These are phyloP conservation scores for Leptinotarsa texana DNA, from an alignment of 1,140 invertebrate species.

Conservation along the genomic window DNA sequence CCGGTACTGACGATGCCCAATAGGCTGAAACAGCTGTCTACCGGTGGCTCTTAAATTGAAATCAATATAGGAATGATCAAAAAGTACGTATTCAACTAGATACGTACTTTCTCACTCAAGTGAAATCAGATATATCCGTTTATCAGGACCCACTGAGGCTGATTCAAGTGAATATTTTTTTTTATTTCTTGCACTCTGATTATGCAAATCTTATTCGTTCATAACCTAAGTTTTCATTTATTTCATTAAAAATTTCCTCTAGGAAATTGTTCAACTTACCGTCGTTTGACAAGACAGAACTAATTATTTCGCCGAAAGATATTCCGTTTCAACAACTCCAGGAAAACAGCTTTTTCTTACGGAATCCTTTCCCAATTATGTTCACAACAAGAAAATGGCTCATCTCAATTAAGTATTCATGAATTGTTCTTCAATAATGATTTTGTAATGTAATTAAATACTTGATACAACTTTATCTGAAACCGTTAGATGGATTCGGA, in stretches of 20 bases:
- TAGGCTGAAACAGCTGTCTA: too few species aligned
- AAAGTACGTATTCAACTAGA: too few species aligned
- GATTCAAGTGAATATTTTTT: too few species aligned
- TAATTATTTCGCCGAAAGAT: constrained; percentile 1
- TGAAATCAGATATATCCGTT: too few species aligned
- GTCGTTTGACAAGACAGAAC: neutral
- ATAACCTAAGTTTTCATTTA: too few species aligned
- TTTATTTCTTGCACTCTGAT: too few species aligned
- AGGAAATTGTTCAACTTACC: neutral
- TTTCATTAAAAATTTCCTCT: neutral
- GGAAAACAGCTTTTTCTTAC: neutral
- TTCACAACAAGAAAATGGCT: neutral
- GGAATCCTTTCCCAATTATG: neutral
- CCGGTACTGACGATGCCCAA: too few species aligned
- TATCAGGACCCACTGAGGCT: too few species aligned
- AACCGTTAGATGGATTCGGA: neutral
- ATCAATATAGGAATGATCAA: too few species aligned
- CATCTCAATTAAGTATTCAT: constrained; percentile 6
- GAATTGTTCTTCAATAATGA: neutral
- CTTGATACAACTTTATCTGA: neutral
- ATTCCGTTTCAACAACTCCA: neutral
- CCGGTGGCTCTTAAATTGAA: too few species aligned
- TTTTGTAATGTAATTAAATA: constrained; percentile 1
- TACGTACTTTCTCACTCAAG: too few species aligned
- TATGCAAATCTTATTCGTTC: too few species aligned